Evolutionary conservation across 2,797 vertebrate species (phyloP), one percentile per base, ranked within the genome.

Genomic region (Gallinago nigripennis): DNA sequence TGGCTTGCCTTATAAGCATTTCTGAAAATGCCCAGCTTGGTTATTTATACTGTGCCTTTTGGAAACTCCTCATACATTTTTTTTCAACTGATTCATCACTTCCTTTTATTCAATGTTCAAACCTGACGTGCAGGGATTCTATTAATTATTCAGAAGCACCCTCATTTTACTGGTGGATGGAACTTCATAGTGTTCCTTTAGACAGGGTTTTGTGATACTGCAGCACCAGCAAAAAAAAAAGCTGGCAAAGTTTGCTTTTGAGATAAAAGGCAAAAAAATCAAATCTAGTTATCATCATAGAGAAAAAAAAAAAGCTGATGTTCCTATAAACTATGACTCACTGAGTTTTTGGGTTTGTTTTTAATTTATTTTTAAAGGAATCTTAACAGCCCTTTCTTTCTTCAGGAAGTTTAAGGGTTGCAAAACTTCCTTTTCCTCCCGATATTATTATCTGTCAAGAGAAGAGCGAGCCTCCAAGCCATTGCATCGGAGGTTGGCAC

Each of bases 401-500:
- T 90, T 91, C 64, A 82, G 81, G 89, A 94, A 85, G 61, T 68
- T 79, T 64, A 88, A 85, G 18, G 4, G 16, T 70, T 88, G 71
- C 86, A 91, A 85, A 87, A 91, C 53, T 93, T 95, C 88, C 78
- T 92, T 86, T 87, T 81, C 68, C 56, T 89, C 48, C 13, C 57
- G 72, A 2, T 33, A 77, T 69, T 71, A 86, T 24, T 63, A 80
- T 46, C 78, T 77, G 53, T 54, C 41, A 91, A 78, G 51, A 60
- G 28, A 56, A 57, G 35, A 43, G 25, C 45, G 12, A 57, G 27
- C 31, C 53, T 84, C 65, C 51, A 65, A 88, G 46, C 8, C 5
- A 5, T 27, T 60, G 39, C 73, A 71, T 6, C 1, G 9, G 50
- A 91, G 37, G 20, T 3, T 79, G 79, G 63, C 53, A 82, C 33